Evolutionary conservation across 2,888 invertebrate species (phyloP).

Genomic region (Pachydiplax longipennis): DNA sequence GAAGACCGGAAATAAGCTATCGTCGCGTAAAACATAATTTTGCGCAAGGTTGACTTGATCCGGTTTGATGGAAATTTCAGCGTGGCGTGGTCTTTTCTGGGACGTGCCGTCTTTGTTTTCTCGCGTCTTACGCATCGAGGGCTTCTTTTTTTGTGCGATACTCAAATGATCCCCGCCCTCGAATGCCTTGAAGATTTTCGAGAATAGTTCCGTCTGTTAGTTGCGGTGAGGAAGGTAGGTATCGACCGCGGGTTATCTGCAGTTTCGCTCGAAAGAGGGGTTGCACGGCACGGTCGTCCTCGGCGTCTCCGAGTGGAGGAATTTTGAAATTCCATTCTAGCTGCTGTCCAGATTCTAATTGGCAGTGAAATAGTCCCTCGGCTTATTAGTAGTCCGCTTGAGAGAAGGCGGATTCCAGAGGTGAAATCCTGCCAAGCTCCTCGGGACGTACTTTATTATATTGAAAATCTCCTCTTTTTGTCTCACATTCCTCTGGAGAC

Average conservation of each 20-base stretch:
- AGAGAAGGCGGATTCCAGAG: neutral
- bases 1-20: no score
- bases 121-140: no score
- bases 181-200: neutral
- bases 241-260: no score
- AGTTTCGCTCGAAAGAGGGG: no score
- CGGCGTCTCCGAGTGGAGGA: neutral
- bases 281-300: neutral
- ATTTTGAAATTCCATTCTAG: neutral
- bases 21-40: no score
- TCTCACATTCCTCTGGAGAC: neutral
- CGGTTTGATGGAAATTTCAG: no score
- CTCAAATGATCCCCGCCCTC: neutral
- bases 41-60: no score
- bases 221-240: no score
- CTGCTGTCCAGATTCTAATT: neutral
- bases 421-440: neutral
- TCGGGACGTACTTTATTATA: neutral
- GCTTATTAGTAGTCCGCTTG: neutral
- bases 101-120: no score
- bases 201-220: no score
- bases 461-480: neutral
- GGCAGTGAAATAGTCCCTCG: conserved; percentile 7
- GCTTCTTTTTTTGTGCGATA: neutral
- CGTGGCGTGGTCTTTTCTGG: no score